A percentile compares a stretch with the other conserved stretches of the same genome.
phyloP scores from a whole-genome alignment of 2,113 vertebrate species.

The Panurus biarmicus region DNA sequence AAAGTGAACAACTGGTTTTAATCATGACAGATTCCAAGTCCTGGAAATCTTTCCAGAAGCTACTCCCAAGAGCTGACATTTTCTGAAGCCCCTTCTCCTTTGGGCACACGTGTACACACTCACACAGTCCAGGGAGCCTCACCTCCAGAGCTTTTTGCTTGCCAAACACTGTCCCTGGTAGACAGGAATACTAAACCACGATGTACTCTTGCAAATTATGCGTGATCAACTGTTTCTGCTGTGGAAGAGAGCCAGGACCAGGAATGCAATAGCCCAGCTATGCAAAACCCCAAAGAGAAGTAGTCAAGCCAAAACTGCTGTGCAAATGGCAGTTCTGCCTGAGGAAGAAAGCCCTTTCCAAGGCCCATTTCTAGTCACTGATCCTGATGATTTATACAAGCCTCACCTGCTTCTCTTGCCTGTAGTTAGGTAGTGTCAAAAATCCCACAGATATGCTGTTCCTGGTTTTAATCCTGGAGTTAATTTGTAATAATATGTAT shows the following conservation, averaged over 20 bases:
- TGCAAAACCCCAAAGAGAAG: background rate
- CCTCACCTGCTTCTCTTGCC: background rate
- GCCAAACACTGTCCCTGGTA: background rate
- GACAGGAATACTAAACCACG: background rate
- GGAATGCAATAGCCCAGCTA: background rate
- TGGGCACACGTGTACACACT: background rate
- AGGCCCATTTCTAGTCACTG: background rate
- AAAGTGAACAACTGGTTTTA: conserved; percentile 47
- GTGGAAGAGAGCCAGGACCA: conserved; percentile 3
- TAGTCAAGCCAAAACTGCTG: background rate
- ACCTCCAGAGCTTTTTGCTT: background rate
- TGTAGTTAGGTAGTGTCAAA: background rate
- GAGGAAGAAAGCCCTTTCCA: background rate
- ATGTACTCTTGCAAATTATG: background rate
- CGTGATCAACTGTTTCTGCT: background rate
- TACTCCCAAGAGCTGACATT: background rate
- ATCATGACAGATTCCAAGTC: conserved; percentile 49
- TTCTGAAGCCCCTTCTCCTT: background rate
- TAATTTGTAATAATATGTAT: background rate
- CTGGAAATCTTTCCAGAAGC: conserved; percentile 47
- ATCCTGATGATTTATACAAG: background rate
- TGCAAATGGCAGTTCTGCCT: background rate
- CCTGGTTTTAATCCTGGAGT: background rate
- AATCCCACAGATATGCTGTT: background rate
- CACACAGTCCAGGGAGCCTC: background rate